Evolutionary conservation across 2,888 invertebrate species (phyloP).

Genomic region (Leptinotarsa juncta): DNA sequence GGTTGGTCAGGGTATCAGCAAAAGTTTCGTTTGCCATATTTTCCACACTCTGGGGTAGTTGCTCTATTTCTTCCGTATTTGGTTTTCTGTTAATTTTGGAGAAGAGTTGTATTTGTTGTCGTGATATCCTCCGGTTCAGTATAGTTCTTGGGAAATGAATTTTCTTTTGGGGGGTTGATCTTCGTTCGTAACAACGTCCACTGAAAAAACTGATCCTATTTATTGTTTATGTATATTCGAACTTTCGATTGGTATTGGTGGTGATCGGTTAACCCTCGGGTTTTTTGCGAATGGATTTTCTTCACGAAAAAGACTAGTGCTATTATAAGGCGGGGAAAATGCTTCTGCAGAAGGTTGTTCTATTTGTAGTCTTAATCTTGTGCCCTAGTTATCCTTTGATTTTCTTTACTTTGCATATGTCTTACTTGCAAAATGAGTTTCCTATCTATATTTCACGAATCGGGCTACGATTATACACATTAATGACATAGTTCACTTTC

Average conservation of each 20-base stretch:
- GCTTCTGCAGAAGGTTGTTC: not conserved
- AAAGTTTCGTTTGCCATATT: not conserved
- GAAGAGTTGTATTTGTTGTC: not conserved
- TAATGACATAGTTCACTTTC: too few relatives aligned
- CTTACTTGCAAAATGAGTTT: not conserved
- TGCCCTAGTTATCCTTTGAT: slow-evolving; percentile 1
- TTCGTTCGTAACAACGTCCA: not conserved
- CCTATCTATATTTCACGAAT: not conserved
- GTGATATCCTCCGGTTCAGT: not conserved
- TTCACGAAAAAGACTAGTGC: slow-evolving; percentile 1
- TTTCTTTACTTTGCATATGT: not conserved
- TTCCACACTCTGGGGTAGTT: not conserved
- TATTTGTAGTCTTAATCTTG: not conserved
- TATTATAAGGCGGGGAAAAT: not conserved
- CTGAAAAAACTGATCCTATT: not conserved
- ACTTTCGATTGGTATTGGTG: not conserved
- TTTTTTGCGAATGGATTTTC: not conserved
- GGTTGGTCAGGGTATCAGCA: slow-evolving; percentile 1
- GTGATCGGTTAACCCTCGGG: not conserved
- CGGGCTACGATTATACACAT: not conserved
- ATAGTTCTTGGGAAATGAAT: not conserved
- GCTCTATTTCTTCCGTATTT: not conserved
- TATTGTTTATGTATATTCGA: not conserved
- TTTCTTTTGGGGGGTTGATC: not conserved
- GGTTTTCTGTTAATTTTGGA: not conserved